phyloP scores from a whole-genome alignment of 2,113 vertebrate genomes.

The Pardalotus punctatus region DNA sequence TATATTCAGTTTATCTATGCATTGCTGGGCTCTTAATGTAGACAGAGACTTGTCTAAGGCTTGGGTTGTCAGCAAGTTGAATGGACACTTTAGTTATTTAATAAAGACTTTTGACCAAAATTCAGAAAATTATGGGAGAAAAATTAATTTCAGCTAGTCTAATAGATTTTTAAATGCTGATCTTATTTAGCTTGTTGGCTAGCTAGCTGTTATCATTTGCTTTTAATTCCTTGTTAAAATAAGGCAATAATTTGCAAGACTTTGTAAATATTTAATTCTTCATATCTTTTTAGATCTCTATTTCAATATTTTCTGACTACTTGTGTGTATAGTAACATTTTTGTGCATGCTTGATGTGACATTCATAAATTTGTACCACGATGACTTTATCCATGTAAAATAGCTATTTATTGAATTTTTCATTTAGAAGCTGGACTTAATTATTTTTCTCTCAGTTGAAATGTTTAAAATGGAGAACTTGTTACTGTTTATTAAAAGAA shows the following conservation, averaged over 20 bases:
- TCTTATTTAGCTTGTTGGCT: neutral
- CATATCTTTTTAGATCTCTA: constrained; percentile 76
- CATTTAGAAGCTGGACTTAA: constrained; percentile 71
- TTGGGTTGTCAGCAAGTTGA: constrained; percentile 81
- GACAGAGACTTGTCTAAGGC: constrained; percentile 79
- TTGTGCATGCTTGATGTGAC: constrained; percentile 87
- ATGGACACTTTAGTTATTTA: constrained; percentile 67
- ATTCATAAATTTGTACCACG: constrained; percentile 85
- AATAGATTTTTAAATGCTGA: neutral
- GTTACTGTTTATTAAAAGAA: constrained; percentile 79
- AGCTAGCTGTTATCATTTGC: neutral
- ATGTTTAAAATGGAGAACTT: constrained; percentile 70
- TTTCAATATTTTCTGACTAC: constrained; percentile 84
- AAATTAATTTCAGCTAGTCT: neutral
- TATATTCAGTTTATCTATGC: constrained; percentile 93
- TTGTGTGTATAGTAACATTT: constrained; percentile 82
- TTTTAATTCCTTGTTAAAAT: constrained; percentile 82
- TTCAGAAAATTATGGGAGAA: neutral
- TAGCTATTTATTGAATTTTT: constrained; percentile 82
- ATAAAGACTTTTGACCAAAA: neutral
- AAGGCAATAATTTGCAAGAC: constrained; percentile 94
- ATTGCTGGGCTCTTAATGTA: constrained; percentile 84
- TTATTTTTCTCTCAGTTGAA: constrained; percentile 64
- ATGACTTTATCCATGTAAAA: constrained; percentile 86
- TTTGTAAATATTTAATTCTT: constrained; percentile 93